Percentiles rank a stretch among this genome's conserved stretches.
These are phyloP conservation scores for Thermophis baileyi DNA, from an alignment of 2,113 vertebrate species.

Conservation along the genomic window DNA sequence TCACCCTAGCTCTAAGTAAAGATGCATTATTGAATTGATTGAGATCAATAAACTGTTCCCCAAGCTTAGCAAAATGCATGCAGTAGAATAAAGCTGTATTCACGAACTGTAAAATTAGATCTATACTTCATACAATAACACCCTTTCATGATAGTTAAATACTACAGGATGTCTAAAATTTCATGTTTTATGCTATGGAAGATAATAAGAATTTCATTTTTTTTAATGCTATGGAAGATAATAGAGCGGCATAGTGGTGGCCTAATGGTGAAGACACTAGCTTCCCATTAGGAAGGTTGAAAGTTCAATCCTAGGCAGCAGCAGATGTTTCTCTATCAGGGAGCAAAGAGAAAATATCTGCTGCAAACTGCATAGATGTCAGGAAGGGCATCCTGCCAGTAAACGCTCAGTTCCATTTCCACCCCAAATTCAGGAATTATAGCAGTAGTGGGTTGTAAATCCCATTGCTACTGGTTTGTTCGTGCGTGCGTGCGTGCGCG, in stretches of 20 bases:
- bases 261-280: neutral
- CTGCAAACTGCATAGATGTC: neutral
- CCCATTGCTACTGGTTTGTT: too few species aligned
- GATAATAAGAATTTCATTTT: neutral
- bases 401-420: neutral
- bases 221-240: neutral
- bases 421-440: neutral
- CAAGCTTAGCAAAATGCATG: neutral
- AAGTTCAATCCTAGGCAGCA: neutral
- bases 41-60: neutral
- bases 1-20: neutral
- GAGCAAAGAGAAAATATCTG: neutral
- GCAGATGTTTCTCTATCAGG: neutral
- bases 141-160: neutral
- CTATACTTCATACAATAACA: neutral
- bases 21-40: conserved; percentile 7
- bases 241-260: neutral
- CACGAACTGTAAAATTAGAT: neutral
- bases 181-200: neutral
- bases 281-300: neutral
- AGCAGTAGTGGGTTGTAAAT: too few species aligned
- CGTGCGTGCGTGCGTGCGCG: too few species aligned
- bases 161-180: neutral
- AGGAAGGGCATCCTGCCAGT: neutral
- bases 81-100: neutral